phyloP scores from a whole-genome alignment of 2,888 invertebrate genomes.

The Minunthozetes semirufus region DNA sequence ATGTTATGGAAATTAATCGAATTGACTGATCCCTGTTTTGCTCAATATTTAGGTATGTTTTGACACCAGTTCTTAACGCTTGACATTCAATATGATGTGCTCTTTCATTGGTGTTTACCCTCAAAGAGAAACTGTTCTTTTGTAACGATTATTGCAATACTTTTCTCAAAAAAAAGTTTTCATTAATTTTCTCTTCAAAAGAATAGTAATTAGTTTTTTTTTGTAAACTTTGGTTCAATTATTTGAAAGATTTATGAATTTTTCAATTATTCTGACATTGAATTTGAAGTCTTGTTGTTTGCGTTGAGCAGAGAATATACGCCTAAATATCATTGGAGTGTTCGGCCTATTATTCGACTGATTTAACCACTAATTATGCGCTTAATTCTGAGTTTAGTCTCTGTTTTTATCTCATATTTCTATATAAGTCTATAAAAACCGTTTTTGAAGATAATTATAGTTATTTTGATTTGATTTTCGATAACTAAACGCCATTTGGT shows the following conservation, averaged over 20 bases:
- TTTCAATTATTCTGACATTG: neutral
- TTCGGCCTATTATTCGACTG: neutral
- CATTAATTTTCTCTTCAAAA: neutral
- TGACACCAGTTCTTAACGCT: neutral
- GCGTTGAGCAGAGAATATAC: neutral
- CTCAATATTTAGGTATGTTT: conserved; percentile 38
- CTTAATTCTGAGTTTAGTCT: neutral
- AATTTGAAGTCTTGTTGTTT: neutral
- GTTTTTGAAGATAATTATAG: neutral
- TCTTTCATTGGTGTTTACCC: too few relatives aligned
- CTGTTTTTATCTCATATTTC: too few relatives aligned
- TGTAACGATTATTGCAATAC: neutral
- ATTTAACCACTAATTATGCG: neutral
- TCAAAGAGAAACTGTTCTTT: neutral
- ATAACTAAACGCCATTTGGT: neutral
- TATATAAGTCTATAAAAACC: neutral
- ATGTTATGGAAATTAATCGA: conserved; percentile 37
- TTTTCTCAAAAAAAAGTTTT: neutral
- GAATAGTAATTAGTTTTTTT: neutral
- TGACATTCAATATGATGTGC: too few relatives aligned
- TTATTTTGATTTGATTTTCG: neutral
- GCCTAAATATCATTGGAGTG: conserved; percentile 24
- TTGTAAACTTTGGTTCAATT: neutral
- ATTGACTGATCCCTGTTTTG: conserved; percentile 40
- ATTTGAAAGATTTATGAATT: neutral